A percentile compares a stretch with the other conserved stretches of the same genome.
These are phyloP conservation scores for Mechanitis mazaeus DNA, from an alignment of 2,888 invertebrate species.

Conservation along the genomic window DNA sequence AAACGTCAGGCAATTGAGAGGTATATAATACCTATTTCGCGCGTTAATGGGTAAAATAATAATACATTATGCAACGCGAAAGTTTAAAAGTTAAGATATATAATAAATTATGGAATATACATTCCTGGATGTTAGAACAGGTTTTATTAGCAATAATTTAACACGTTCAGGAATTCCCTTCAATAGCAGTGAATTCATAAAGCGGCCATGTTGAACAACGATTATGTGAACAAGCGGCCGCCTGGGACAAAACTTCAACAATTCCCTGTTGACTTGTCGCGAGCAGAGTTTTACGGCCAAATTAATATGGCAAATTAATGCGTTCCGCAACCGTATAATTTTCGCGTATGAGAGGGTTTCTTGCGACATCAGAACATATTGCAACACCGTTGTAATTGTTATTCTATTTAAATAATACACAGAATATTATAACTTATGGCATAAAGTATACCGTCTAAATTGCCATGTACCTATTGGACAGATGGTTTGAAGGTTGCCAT, in stretches of 20 bases:
- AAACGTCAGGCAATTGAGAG: no score
- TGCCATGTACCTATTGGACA: constrained; percentile 12
- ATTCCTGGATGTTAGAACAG: constrained; percentile 14
- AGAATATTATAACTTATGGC: constrained; percentile 13
- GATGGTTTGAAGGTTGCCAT: constrained; percentile 5
- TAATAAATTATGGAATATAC: not conserved
- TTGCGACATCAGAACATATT: constrained; percentile 54
- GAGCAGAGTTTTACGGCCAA: constrained; percentile 76
- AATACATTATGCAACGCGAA: no score
- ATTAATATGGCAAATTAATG: constrained; percentile 79
- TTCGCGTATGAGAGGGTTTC: constrained; percentile 64
- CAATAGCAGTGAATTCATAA: constrained; percentile 60
- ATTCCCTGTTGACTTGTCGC: constrained; percentile 71
- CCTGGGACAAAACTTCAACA: constrained; percentile 68
- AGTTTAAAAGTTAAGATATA: no score
- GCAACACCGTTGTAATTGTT: constrained; percentile 26
- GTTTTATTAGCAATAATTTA: constrained; percentile 62
- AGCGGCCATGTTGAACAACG: constrained; percentile 48
- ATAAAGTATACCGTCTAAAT: constrained; percentile 9
- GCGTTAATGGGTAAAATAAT: no score
- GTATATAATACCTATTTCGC: no score
- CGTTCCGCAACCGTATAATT: constrained; percentile 73
- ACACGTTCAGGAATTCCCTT: constrained; percentile 55
- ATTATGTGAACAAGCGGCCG: constrained; percentile 72
- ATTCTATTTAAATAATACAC: constrained; percentile 12